Conservation (phyloP, 35 echinoderm and acorn worm genomes). For the Chiridota heheva region DNA sequence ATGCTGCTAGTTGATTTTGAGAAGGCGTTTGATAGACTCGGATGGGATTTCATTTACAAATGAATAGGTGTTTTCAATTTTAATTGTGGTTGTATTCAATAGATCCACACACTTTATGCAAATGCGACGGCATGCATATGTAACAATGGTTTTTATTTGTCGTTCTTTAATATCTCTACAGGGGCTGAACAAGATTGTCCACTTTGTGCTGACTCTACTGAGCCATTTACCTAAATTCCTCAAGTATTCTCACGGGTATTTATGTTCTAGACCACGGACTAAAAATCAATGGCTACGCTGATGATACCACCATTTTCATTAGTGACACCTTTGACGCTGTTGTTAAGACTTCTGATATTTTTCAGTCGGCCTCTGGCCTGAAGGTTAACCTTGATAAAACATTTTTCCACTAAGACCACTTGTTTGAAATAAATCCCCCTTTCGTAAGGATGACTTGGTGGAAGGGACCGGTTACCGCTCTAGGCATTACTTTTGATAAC, state of each 20-base stretch:
- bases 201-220: background rate
- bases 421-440: background rate
- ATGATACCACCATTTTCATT: slow-evolving; percentile 12
- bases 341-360: background rate
- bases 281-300: background rate
- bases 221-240: background rate
- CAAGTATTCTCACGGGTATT: background rate
- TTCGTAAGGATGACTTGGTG: background rate
- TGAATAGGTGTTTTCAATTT: slow-evolving; percentile 23
- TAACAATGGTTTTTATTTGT: slow-evolving; percentile 15
- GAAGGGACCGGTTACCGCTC: background rate
- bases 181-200: slow-evolving; percentile 21
- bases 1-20: slow-evolving; percentile 17
- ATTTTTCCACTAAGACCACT: slow-evolving; percentile 16
- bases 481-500: slow-evolving; percentile 15
- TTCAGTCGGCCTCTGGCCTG: slow-evolving; percentile 6
- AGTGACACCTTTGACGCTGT: background rate
- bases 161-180: slow-evolving; percentile 5
- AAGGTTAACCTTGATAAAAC: slow-evolving; percentile 34
- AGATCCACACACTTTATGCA: slow-evolving; percentile 21
- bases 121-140: slow-evolving; percentile 4
- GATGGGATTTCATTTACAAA: slow-evolving; percentile 12
- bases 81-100: background rate
- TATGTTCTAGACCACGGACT: too few relatives aligned
- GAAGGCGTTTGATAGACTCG: slow-evolving; percentile 23